Percentiles rank a stretch among this genome's conserved stretches.
Evolutionary conservation across 92 coral and sea anemone genomes (phyloP).

Genomic region (Chrysogorgia sp.): DNA sequence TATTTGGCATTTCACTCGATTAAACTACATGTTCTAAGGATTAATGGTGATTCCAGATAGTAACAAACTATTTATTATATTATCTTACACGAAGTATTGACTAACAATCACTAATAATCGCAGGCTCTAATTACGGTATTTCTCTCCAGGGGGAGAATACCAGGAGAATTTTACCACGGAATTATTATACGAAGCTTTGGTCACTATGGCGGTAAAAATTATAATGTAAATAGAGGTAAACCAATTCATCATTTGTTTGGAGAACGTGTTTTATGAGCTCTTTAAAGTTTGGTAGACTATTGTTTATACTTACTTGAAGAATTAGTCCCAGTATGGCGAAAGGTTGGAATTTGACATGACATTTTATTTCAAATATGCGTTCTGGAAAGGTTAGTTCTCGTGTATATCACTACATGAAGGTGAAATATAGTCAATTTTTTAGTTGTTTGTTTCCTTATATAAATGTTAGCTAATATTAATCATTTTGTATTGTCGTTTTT

Average conservation of each 20-base stretch:
- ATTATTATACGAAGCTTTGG: constrained; percentile 14
- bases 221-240: neutral
- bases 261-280: neutral
- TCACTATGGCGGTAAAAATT: constrained; percentile 43
- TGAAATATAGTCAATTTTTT: no score
- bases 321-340: neutral
- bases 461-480: no score
- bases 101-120: no score
- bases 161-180: neutral
- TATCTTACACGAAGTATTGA: no score
- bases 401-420: neutral
- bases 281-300: neutral
- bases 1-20: no score
- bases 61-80: no score
- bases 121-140: neutral
- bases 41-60: no score
- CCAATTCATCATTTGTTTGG: neutral
- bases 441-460: no score
- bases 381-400: constrained; percentile 30
- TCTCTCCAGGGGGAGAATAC: neutral
- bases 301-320: neutral
- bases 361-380: constrained; percentile 27
- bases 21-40: no score
- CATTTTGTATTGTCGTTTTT: no score
- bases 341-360: neutral